These are phyloP conservation scores for Lycaon pictus DNA, from an alignment of 2,113 vertebrate genomes.

Conservation along the genomic window DNA sequence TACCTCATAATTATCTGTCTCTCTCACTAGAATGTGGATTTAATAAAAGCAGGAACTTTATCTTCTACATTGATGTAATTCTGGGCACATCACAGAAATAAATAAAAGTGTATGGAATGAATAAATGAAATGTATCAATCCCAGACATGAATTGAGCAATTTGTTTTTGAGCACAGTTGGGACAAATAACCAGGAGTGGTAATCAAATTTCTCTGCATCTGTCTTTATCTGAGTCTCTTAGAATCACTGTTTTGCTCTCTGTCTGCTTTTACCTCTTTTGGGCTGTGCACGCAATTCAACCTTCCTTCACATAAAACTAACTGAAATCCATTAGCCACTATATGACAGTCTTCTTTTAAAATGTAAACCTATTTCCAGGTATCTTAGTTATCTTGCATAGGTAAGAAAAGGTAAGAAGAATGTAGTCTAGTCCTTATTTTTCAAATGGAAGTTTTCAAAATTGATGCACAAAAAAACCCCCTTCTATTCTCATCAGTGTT, in stretches of 20 bases:
- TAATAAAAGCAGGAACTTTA: neutral
- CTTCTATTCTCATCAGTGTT: neutral
- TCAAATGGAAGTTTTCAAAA: neutral
- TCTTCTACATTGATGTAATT: neutral
- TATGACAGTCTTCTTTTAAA: neutral
- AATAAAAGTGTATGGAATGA: neutral
- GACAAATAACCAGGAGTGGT: neutral
- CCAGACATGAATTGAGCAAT: neutral
- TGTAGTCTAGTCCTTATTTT: neutral
- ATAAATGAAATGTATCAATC: neutral
- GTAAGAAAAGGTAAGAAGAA: neutral
- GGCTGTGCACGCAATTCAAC: neutral
- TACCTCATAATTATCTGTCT: neutral
- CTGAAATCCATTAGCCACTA: neutral
- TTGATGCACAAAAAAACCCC: neutral
- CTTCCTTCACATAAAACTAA: neutral
- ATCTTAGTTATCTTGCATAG: neutral
- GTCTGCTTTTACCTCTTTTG: neutral
- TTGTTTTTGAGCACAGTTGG: neutral
- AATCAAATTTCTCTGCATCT: neutral
- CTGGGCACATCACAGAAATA: neutral
- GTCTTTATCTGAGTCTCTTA: neutral
- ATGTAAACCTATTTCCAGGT: neutral
- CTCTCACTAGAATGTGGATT: neutral
- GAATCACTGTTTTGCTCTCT: neutral